A percentile compares a stretch with the other conserved stretches of the same genome.
These are phyloP conservation scores for Caenorhabditis zanzibari DNA, from an alignment of 2,888 invertebrate species.

Conservation along the genomic window DNA sequence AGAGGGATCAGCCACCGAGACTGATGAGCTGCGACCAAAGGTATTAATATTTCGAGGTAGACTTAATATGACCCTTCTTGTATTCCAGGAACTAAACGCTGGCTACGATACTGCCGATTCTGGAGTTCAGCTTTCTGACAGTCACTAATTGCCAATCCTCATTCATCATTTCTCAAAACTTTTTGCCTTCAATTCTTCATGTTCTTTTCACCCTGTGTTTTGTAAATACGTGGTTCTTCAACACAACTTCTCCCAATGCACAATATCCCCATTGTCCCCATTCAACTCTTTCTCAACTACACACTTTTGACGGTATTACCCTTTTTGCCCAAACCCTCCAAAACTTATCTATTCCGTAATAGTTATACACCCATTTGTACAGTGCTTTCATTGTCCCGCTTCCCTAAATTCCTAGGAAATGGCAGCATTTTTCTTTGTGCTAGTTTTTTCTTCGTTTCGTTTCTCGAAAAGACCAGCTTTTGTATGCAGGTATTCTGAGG, in stretches of 20 bases:
- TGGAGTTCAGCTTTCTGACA: conserved; percentile 71
- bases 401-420: neutral
- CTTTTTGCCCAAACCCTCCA: conserved; percentile 6
- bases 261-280: conserved; percentile 33
- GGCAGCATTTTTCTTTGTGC: conserved; percentile 44
- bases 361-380: conserved; percentile 33
- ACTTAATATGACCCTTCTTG: too few relatives aligned
- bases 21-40: conserved; percentile 66
- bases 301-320: conserved; percentile 60
- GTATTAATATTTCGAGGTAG: too few relatives aligned
- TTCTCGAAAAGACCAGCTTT: neutral
- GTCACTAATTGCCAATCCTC: conserved; percentile 29
- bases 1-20: conserved; percentile 69
- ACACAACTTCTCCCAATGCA: conserved; percentile 44
- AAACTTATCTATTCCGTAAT: conserved; percentile 22
- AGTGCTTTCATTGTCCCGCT: conserved; percentile 53
- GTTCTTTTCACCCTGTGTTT: conserved; percentile 56
- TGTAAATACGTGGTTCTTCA: conserved; percentile 66
- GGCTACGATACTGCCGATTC: conserved; percentile 77
- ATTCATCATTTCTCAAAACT: neutral
- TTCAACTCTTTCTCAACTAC: conserved; percentile 49
- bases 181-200: conserved; percentile 1
- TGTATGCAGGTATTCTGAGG: conserved; percentile 2
- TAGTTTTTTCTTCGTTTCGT: conserved; percentile 24
- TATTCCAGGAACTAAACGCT: conserved; percentile 72